Conservation (phyloP, 2,888 invertebrate genomes). For the Ganaspis brasiliensis region DNA sequence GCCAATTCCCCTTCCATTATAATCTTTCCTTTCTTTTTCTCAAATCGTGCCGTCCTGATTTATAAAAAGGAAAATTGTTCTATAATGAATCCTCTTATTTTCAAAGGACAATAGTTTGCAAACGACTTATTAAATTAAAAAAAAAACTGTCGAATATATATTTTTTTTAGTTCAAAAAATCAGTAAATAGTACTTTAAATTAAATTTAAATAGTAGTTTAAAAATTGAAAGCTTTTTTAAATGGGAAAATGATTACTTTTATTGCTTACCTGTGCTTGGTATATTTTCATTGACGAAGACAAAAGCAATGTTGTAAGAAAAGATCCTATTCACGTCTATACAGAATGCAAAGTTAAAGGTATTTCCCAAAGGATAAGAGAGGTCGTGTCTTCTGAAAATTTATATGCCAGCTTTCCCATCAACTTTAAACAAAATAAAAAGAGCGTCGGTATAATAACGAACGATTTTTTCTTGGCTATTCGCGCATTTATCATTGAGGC, state of each 20-base stretch:
- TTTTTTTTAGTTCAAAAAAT: too few species aligned
- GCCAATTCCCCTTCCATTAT: constrained; percentile 56
- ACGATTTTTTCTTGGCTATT: constrained; percentile 12
- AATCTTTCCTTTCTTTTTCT: constrained; percentile 51
- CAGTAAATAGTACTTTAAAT: too few species aligned
- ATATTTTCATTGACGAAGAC: constrained; percentile 28
- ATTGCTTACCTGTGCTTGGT: constrained; percentile 1
- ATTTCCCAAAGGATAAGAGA: constrained; percentile 24
- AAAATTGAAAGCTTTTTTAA: too few species aligned
- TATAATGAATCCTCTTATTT: constrained; percentile 4
- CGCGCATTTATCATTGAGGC: neutral
- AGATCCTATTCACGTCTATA: neutral
- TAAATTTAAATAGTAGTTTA: too few species aligned
- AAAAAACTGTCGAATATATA: too few species aligned
- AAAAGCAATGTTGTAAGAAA: constrained; percentile 21
- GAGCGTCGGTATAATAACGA: constrained; percentile 13
- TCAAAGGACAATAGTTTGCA: neutral
- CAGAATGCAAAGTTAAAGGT: constrained; percentile 37
- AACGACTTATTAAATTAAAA: too few species aligned
- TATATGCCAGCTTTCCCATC: constrained; percentile 37
- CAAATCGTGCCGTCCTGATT: constrained; percentile 32
- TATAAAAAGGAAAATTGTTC: constrained; percentile 19
- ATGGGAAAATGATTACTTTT: neutral
- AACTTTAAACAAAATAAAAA: constrained; percentile 35
- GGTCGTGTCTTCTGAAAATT: constrained; percentile 23